Evolutionary conservation across 2,888 invertebrate genomes (phyloP), one percentile per base, ranked within the genome.

Genomic region (Anorthoa munda): DNA sequence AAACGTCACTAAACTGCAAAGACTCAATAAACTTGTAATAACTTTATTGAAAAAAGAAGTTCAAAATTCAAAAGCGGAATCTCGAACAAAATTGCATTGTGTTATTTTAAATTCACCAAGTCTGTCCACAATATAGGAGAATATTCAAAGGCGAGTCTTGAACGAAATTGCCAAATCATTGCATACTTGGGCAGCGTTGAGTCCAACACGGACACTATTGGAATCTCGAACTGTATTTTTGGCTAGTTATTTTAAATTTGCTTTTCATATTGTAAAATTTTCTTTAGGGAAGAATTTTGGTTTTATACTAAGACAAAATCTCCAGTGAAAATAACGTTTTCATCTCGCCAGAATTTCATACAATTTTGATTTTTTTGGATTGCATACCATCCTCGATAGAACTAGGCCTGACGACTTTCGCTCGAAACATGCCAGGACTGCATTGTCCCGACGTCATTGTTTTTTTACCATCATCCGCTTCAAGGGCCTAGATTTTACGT

Each of bases 141-240:
- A 90, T 90, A 91, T 92, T 91, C 88, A 89, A 88, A 90, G 82
- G 79, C 74, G 85, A 86, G 87, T 88, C 88, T 88, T 87, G 90
- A 87, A 86, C 87, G 86, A 90, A 92, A 93, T 92, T 93, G 92
- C 87, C 90, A 90, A 92, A 93, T 93, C 92, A 93, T 90, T 90
- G 90, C 91, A 89, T 82, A 75, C 81, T 79, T 80, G 77, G 82
- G 55, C 70, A 82, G 73, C 81, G 73, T 83, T 48, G 61, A 70
- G 76, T 66, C 75, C 69, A 81, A 76, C 68, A 58, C 71, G 70
- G 72, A 82, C 75, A 77, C 81, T 90, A 90, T 91, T 90, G 90
- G 85, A 90, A 86, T 86, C 82, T 66, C 58, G n/a, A 71, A 72
- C 48, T 70, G 82, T 83, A 89, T 86, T 85, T 85, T 86, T 83